phyloP scores from a whole-genome alignment of 2,113 vertebrate genomes.

The Hyaena hyaena region DNA sequence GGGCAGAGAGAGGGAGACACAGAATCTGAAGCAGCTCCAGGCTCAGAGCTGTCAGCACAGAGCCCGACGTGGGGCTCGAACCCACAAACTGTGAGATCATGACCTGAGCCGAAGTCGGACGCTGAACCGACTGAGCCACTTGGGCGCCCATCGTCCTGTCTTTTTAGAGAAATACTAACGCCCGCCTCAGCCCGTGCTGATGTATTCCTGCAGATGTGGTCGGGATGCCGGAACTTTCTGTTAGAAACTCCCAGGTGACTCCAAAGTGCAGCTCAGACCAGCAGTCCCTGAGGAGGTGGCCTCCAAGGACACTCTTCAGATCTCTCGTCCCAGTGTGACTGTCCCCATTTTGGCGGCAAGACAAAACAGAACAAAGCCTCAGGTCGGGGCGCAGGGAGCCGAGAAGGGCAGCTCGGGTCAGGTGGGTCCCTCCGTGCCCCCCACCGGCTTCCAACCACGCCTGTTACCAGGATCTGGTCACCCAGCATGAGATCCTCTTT shows the following conservation, averaged over 20 bases:
- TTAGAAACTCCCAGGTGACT: neutral
- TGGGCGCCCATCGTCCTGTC: too few relatives aligned
- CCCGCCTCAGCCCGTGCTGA: neutral
- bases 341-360: neutral
- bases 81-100: too few relatives aligned
- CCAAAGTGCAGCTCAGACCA: accelerated
- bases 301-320: neutral
- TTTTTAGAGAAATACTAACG: neutral
- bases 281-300: accelerated
- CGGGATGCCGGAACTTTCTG: neutral
- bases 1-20: too few relatives aligned
- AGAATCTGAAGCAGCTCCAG: too few relatives aligned
- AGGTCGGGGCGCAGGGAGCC: accelerated
- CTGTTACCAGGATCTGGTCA: neutral
- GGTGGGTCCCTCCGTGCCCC: too few relatives aligned
- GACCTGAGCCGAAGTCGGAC: too few relatives aligned
- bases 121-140: too few relatives aligned
- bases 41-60: too few relatives aligned
- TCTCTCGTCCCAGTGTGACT: neutral
- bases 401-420: too few relatives aligned
- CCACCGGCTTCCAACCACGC: neutral
- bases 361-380: neutral
- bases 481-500: neutral
- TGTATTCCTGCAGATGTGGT: neutral
- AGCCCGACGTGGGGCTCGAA: too few relatives aligned